phyloP scores from a whole-genome alignment of 2,888 invertebrate species.

The Rhopalosiphum nymphaeae region DNA sequence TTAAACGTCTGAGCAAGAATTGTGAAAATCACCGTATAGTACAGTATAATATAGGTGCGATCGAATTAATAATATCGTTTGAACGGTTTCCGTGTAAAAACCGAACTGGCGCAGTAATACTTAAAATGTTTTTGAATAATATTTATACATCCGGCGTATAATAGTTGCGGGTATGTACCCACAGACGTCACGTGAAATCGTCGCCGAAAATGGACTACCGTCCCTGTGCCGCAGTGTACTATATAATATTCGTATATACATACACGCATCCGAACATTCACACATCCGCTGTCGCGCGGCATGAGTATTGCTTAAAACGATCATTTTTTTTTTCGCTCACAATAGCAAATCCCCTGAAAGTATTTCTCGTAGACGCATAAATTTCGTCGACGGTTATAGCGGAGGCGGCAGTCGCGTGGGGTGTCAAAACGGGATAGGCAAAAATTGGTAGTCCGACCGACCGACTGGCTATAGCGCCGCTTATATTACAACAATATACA shows the following conservation, averaged over 20 bases:
- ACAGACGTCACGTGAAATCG: background rate
- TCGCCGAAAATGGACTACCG: background rate
- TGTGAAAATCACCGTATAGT: background rate
- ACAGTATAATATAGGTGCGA: background rate
- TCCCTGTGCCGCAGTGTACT: background rate
- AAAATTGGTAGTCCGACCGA: background rate
- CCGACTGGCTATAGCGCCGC: background rate
- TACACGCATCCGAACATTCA: background rate
- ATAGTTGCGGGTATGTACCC: background rate
- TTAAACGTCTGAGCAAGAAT: background rate
- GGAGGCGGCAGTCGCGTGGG: background rate
- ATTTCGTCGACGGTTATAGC: slow-evolving; percentile 29
- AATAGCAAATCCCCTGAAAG: background rate
- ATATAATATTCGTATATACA: background rate
- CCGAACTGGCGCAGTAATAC: background rate
- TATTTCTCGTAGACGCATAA: slow-evolving; percentile 27
- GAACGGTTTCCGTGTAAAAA: background rate
- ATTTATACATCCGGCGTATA: background rate
- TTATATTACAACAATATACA: slow-evolving; percentile 15
- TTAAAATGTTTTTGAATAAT: background rate
- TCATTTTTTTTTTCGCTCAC: slow-evolving; percentile 10
- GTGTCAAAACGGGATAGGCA: background rate
- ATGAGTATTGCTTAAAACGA: background rate
- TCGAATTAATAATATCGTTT: background rate
- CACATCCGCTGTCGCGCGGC: background rate